phyloP scores from a whole-genome alignment of 2,113 vertebrate genomes.

The Sylvia atricapilla region DNA sequence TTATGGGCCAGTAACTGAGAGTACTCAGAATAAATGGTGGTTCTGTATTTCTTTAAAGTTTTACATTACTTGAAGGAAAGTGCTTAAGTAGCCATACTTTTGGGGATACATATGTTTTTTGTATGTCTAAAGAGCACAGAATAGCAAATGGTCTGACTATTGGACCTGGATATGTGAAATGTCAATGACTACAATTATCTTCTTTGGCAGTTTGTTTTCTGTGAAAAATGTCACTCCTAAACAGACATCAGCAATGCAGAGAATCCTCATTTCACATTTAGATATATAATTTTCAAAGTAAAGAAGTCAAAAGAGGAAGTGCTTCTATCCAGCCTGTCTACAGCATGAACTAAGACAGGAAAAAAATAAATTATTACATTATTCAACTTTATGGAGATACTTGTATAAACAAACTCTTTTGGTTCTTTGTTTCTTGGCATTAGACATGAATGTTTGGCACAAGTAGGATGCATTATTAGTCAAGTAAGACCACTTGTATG shows the following conservation, averaged over 20 bases:
- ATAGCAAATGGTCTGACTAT: neutral
- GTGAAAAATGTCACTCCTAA: neutral
- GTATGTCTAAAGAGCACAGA: fast-evolving
- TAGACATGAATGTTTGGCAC: neutral
- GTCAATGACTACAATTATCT: neutral
- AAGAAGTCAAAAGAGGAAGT: neutral
- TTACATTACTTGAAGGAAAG: neutral
- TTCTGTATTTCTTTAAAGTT: neutral
- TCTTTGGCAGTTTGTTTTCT: neutral
- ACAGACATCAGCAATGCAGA: neutral
- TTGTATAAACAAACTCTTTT: neutral
- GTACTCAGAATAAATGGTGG: neutral
- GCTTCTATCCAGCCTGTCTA: neutral
- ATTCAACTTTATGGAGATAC: neutral
- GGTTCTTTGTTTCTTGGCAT: neutral
- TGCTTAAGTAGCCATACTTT: neutral
- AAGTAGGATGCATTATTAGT: neutral
- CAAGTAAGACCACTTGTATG: neutral
- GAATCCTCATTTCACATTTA: neutral
- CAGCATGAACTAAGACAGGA: neutral
- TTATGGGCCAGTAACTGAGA: neutral
- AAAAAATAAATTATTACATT: neutral
- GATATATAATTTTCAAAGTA: neutral
- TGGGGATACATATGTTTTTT: neutral
- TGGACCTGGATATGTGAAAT: neutral